Conservation (phyloP, 2,113 vertebrate species). For the Chloebia gouldiae region DNA sequence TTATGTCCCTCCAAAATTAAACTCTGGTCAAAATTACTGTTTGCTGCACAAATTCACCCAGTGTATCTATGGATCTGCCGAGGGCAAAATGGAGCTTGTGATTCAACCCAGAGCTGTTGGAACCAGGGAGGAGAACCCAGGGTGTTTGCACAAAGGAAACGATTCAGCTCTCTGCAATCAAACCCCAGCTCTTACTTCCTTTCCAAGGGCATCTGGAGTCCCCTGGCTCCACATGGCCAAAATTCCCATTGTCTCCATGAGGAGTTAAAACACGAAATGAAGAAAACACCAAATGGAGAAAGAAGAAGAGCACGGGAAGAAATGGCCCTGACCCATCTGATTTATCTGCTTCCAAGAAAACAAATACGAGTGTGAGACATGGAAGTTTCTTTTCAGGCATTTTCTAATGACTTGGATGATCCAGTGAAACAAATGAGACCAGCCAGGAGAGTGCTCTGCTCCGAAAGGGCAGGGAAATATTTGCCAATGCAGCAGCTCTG, state of each 20-base stretch:
- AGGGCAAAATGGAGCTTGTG: neutral
- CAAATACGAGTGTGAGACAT: neutral
- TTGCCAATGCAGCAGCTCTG: slow-evolving; percentile 42
- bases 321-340: neutral
- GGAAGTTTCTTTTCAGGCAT: neutral
- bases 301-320: neutral
- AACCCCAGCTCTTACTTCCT: neutral
- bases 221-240: neutral
- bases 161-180: slow-evolving; percentile 2
- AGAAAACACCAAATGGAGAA: neutral
- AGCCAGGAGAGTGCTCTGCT: neutral
- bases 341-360: slow-evolving; percentile 23
- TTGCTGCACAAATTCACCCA: neutral
- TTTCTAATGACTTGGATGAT: slow-evolving; percentile 9
- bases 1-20: slow-evolving; percentile 32
- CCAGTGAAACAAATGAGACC: neutral
- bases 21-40: neutral
- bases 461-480: neutral
- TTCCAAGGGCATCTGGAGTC: neutral
- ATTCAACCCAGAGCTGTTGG: neutral
- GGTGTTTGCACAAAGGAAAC: neutral
- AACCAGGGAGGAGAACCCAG: neutral
- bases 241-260: slow-evolving; percentile 4
- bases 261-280: neutral
- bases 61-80: neutral